Percentiles rank a stretch among this genome's conserved stretches.
phyloP scores from a whole-genome alignment of 2,113 vertebrate species.

The Oryzias woworae region DNA sequence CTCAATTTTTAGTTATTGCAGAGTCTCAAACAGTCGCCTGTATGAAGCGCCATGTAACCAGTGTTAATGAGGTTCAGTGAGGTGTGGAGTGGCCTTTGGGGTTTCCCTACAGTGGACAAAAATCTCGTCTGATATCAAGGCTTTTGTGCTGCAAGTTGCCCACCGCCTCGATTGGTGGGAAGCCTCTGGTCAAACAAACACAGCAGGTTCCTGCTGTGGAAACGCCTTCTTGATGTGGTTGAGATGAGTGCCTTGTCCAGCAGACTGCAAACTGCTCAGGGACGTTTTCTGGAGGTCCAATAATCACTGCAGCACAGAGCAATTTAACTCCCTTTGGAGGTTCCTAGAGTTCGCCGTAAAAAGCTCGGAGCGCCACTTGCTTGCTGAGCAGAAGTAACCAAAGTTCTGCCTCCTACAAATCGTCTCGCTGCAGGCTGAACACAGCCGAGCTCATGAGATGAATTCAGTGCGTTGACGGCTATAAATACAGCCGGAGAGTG shows the following conservation, averaged over 20 bases:
- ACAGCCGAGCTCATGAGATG: neutral
- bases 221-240: constrained; percentile 12
- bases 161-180: neutral
- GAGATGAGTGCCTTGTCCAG: neutral
- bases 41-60: no score
- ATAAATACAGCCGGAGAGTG: neutral
- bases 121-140: neutral
- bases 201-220: neutral
- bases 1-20: no score
- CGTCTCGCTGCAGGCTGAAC: constrained; percentile 5
- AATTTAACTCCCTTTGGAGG: constrained; percentile 28
- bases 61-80: no score
- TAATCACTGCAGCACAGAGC: constrained; percentile 8
- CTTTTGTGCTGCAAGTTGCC: neutral
- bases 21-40: no score
- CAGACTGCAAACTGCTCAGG: constrained; percentile 7
- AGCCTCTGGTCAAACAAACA: neutral
- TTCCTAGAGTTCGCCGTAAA: constrained; percentile 24
- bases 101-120: neutral
- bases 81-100: no score
- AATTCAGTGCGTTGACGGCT: neutral
- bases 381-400: constrained; percentile 29
- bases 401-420: constrained; percentile 16
- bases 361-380: constrained; percentile 13
- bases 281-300: constrained; percentile 6